A percentile compares a stretch with the other conserved stretches of the same genome.
Evolutionary conservation across 2,888 invertebrate species (phyloP).

Genomic region (Brachypalpus laphriformis): DNA sequence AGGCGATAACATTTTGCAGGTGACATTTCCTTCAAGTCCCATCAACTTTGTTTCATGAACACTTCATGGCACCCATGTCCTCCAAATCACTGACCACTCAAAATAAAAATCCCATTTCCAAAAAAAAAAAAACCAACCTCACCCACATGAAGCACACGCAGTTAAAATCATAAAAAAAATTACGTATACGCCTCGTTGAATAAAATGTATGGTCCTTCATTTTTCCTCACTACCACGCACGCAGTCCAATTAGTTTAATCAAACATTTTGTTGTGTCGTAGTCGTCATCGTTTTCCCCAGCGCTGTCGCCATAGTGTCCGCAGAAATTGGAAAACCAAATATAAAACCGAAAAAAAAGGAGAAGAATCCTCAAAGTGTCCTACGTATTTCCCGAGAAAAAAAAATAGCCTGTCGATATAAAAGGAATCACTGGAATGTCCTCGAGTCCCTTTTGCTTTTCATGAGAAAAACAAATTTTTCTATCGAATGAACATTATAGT

Average conservation of each 20-base stretch:
- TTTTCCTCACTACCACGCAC: background rate
- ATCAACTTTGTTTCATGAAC: background rate
- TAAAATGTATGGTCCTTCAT: background rate
- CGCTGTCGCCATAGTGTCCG: constrained; percentile 21
- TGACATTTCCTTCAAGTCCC: no score
- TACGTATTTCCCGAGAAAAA: constrained; percentile 3
- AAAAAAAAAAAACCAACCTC: background rate
- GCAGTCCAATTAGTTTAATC: constrained; percentile 39
- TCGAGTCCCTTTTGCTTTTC: constrained; percentile 10
- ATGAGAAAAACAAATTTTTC: background rate
- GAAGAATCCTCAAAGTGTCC: background rate
- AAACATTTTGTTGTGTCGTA: constrained; percentile 30
- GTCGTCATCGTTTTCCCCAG: background rate
- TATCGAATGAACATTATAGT: constrained; percentile 26
- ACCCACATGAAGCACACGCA: background rate
- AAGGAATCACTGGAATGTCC: constrained; percentile 23
- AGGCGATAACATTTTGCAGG: no score
- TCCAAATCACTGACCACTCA: background rate
- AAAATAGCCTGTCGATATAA: constrained; percentile 34
- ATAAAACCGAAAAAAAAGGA: background rate
- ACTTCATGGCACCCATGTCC: background rate
- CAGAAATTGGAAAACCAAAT: constrained; percentile 16
- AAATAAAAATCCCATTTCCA: background rate
- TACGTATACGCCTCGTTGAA: constrained; percentile 1
- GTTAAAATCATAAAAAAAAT: background rate